Conservation (phyloP, 2,888 invertebrate species). For the Scaptomyza cyrtandrae region DNA sequence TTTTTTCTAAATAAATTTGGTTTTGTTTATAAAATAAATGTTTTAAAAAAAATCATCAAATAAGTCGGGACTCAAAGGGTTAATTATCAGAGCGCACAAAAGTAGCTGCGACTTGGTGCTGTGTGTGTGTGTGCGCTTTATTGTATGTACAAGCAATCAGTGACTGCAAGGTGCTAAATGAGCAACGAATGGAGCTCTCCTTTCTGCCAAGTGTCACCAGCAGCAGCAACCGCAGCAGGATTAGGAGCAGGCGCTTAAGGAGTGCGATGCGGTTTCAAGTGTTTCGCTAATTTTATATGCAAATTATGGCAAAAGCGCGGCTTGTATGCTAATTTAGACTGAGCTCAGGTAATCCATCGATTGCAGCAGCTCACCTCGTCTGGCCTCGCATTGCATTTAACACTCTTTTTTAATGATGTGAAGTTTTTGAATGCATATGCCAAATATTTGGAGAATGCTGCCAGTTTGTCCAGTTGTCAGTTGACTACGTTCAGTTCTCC, state of each 20-base stretch:
- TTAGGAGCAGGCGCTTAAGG: neutral
- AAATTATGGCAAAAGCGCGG: slow-evolving; percentile 77
- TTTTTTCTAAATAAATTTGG: too few relatives aligned
- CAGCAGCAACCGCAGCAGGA: slow-evolving; percentile 4
- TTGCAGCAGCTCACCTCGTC: slow-evolving; percentile 5
- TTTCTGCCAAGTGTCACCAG: slow-evolving; percentile 38
- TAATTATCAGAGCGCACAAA: slow-evolving; percentile 70
- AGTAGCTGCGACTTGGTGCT: slow-evolving; percentile 3
- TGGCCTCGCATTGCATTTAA: slow-evolving; percentile 31
- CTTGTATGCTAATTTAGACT: slow-evolving; percentile 74
- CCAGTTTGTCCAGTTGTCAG: slow-evolving; percentile 7
- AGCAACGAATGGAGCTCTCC: slow-evolving; percentile 41
- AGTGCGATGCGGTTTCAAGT: slow-evolving; percentile 48
- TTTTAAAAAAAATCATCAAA: too few relatives aligned
- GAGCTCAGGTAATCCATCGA: slow-evolving; percentile 19
- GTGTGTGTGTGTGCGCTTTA: neutral
- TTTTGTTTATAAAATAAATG: too few relatives aligned
- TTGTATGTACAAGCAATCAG: slow-evolving; percentile 75
- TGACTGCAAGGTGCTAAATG: slow-evolving; percentile 70
- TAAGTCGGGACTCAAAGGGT: too few relatives aligned
- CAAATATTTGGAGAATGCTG: slow-evolving; percentile 74
- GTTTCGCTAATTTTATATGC: slow-evolving; percentile 80
- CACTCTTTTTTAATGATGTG: slow-evolving; percentile 66
- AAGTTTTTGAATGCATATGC: slow-evolving; percentile 52
- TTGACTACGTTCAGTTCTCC: slow-evolving; percentile 1